Evolutionary conservation across 2,797 vertebrate genomes (phyloP).

Genomic region (Bovichtus variegatus): DNA sequence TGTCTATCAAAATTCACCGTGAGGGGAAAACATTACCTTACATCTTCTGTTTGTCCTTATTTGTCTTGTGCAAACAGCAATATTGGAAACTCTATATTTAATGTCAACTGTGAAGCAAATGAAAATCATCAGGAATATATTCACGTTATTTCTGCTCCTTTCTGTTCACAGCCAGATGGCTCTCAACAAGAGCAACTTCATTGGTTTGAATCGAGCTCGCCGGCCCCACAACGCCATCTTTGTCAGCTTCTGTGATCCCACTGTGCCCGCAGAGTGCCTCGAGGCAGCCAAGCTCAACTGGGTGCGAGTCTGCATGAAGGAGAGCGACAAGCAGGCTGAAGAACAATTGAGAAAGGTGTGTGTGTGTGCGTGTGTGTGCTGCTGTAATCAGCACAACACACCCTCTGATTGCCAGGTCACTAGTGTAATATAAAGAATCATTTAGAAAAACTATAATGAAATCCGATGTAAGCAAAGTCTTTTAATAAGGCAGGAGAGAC

Average conservation of each 20-base stretch:
- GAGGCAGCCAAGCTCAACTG: constrained; percentile 88
- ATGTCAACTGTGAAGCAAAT: neutral
- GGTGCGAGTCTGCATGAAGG: constrained; percentile 83
- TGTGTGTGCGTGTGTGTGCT: constrained; percentile 79
- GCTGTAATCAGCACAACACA: neutral
- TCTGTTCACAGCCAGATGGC: constrained; percentile 71
- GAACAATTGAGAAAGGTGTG: constrained; percentile 85
- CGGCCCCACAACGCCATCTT: constrained; percentile 93
- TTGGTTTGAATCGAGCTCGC: constrained; percentile 88
- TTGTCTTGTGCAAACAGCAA: neutral
- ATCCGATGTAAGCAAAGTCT: neutral
- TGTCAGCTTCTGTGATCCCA: constrained; percentile 87
- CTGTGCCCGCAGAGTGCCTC: constrained; percentile 81
- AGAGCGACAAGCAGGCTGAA: constrained; percentile 82
- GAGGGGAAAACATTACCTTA: neutral
- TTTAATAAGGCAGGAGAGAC: neutral
- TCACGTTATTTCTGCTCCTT: neutral
- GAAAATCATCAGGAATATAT: neutral
- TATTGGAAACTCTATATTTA: neutral
- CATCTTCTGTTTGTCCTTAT: neutral
- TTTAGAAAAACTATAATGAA: neutral
- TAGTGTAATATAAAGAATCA: neutral
- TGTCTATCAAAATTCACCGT: constrained; percentile 84
- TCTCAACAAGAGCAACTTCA: constrained; percentile 85
- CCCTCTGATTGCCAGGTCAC: neutral